phyloP scores from a whole-genome alignment of 2,888 invertebrate genomes.

The Branchellion lobata region DNA sequence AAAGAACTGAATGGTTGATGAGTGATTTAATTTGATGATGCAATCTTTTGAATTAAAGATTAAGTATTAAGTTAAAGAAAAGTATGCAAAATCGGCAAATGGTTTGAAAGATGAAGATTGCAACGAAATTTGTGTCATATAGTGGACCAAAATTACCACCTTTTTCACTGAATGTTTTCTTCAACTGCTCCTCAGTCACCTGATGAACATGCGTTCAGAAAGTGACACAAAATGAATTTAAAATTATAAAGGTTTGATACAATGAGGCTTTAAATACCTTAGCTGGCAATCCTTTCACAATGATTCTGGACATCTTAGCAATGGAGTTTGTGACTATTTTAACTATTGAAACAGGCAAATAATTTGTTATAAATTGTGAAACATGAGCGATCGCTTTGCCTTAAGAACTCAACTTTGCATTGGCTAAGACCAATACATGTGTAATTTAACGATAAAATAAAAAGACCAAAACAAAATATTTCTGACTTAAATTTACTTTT shows the following conservation, averaged over 20 bases:
- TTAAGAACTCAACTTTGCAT: neutral
- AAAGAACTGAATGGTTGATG: too few relatives aligned
- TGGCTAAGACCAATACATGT: too few relatives aligned
- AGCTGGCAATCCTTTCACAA: neutral
- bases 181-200: constrained; percentile 62
- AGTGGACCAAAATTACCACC: too few relatives aligned
- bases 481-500: too few relatives aligned
- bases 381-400: neutral
- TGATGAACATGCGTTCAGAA: neutral
- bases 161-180: constrained; percentile 74
- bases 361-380: neutral
- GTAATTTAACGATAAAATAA: too few relatives aligned
- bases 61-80: too few relatives aligned
- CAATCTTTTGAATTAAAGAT: too few relatives aligned
- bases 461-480: too few relatives aligned
- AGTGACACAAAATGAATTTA: neutral
- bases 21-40: too few relatives aligned
- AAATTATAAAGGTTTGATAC: neutral
- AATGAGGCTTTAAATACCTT: neutral
- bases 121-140: too few relatives aligned
- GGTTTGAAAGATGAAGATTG: too few relatives aligned
- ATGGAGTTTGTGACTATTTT: neutral
- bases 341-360: neutral
- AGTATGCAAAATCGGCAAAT: too few relatives aligned
- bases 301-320: neutral